A percentile compares a stretch with the other conserved stretches of the same genome.
Evolutionary conservation across 2,113 vertebrate genomes (phyloP).

Genomic region (Rhipidura dahli): DNA sequence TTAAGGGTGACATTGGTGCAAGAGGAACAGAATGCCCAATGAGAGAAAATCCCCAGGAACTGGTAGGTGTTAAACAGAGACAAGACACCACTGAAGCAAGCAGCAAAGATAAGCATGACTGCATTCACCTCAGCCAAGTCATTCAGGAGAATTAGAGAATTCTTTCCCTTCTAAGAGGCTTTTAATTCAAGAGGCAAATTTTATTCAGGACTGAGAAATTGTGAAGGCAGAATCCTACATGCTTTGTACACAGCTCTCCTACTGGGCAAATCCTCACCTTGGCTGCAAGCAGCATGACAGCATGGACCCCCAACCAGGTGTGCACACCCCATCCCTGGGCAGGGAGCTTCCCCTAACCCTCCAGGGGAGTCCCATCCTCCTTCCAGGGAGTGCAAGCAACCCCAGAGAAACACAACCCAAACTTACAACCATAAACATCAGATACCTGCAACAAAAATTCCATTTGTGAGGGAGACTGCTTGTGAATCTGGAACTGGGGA

Average conservation of each 20-base stretch:
- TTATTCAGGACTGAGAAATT: background rate
- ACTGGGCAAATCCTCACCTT: background rate
- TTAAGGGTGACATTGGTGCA: background rate
- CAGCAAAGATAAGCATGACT: background rate
- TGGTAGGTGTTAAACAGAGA: background rate
- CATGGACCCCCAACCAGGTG: rapidly evolving
- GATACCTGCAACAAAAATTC: background rate
- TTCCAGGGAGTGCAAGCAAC: background rate
- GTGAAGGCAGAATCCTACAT: background rate
- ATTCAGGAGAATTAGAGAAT: background rate
- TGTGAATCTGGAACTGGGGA: background rate
- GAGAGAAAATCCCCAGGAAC: background rate
- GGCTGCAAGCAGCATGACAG: background rate
- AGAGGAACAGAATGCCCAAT: background rate
- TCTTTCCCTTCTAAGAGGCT: background rate
- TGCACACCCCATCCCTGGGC: rapidly evolving
- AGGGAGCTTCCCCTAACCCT: background rate
- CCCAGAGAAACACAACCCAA: background rate
- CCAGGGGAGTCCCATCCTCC: background rate
- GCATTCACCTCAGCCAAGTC: background rate
- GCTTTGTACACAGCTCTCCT: background rate
- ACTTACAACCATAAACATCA: background rate
- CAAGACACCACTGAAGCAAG: background rate
- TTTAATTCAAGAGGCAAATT: background rate
- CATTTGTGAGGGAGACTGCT: background rate